A percentile compares a stretch with the other conserved stretches of the same genome.
Evolutionary conservation across 2,113 vertebrate genomes (phyloP).

Genomic region (Theristicus caerulescens): DNA sequence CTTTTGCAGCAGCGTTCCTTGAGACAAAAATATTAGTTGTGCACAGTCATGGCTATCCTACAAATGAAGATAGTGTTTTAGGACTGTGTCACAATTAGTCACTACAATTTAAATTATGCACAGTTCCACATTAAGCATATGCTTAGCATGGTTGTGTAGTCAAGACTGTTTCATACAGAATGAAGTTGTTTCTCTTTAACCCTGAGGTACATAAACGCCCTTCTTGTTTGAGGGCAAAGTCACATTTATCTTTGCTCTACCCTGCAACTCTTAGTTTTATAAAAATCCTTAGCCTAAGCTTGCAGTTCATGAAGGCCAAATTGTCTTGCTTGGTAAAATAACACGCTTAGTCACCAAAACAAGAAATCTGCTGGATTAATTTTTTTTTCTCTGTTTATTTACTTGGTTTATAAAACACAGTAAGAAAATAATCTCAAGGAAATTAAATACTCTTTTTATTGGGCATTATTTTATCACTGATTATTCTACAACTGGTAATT

Average conservation of each 20-base stretch:
- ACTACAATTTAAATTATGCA: not conserved
- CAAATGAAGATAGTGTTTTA: not conserved
- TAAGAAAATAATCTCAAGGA: not conserved
- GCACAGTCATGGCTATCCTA: not conserved
- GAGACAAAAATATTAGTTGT: not conserved
- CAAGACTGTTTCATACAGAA: not conserved
- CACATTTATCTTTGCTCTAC: not conserved
- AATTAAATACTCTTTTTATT: not conserved
- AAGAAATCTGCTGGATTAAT: not conserved
- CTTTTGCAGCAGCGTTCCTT: not conserved
- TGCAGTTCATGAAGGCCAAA: not conserved
- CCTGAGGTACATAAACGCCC: not conserved
- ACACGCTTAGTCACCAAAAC: not conserved
- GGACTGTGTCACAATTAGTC: not conserved
- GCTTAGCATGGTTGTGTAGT: not conserved
- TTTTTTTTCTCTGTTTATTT: not conserved
- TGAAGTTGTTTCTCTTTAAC: not conserved
- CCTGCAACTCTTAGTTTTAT: not conserved
- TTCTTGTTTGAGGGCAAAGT: not conserved
- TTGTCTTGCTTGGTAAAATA: not conserved
- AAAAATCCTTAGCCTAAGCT: not conserved
- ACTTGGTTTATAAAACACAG: not conserved
- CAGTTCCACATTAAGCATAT: not conserved
- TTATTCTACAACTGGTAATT: not conserved
- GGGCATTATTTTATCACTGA: not conserved